Evolutionary conservation across 2,888 invertebrate genomes (phyloP).

Genomic region (Polymixis flavicincta): DNA sequence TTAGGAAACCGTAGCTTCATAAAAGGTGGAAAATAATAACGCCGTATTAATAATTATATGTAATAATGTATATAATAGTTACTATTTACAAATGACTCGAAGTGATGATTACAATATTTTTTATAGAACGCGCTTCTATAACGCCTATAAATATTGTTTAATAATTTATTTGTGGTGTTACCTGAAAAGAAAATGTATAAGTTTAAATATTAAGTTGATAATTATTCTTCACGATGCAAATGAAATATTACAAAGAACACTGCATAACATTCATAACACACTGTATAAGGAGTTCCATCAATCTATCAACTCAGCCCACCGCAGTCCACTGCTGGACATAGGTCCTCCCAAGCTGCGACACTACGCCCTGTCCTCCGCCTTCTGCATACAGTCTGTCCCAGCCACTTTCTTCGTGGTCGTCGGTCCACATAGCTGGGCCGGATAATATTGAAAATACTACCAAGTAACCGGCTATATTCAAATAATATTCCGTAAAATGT

Average conservation of each 20-base stretch:
- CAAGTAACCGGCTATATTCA: too few species aligned
- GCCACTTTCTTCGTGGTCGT: too few species aligned
- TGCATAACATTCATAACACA: background rate
- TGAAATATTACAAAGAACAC: background rate
- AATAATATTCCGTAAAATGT: too few species aligned
- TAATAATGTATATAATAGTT: constrained; percentile 70
- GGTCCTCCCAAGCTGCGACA: too few species aligned
- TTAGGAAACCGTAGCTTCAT: too few species aligned
- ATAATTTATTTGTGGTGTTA: constrained; percentile 53
- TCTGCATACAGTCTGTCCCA: too few species aligned
- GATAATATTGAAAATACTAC: too few species aligned
- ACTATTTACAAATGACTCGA: constrained; percentile 76
- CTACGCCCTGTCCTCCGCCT: too few species aligned
- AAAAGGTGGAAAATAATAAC: constrained; percentile 61
- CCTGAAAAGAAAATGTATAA: constrained; percentile 59
- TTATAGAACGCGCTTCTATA: constrained; percentile 57
- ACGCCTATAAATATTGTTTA: constrained; percentile 58
- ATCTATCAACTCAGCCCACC: too few species aligned
- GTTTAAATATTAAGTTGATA: background rate
- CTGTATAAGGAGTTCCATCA: background rate
- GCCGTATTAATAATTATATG: constrained; percentile 58
- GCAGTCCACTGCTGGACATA: too few species aligned
- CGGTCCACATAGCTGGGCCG: too few species aligned
- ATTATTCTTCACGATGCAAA: background rate
- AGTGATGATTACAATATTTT: constrained; percentile 65